Percentiles rank a stretch among this genome's conserved stretches.
phyloP scores from a whole-genome alignment of 2,888 invertebrate genomes.

The Lithophane semibrunnea region DNA sequence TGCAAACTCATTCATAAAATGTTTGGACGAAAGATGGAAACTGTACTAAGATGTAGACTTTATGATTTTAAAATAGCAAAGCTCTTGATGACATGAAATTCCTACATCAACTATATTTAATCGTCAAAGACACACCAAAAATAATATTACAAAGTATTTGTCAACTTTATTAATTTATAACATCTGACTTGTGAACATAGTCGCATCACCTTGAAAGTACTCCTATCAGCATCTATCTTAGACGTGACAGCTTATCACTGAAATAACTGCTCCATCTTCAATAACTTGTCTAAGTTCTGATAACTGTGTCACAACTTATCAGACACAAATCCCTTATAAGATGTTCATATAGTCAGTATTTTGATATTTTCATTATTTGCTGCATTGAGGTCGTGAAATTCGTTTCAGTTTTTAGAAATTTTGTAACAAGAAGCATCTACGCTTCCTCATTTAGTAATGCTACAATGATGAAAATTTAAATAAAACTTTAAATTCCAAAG shows the following conservation, averaged over 20 bases:
- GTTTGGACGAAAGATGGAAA: too few species aligned
- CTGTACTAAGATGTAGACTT: too few species aligned
- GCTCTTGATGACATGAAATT: background rate
- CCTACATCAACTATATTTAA: background rate
- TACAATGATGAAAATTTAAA: constrained; percentile 10
- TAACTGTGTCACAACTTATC: constrained; percentile 65
- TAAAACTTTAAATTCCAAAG: background rate
- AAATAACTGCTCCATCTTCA: constrained; percentile 69
- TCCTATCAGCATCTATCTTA: constrained; percentile 70
- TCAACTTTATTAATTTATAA: constrained; percentile 33
- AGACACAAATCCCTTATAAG: constrained; percentile 51
- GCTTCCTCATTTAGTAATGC: background rate
- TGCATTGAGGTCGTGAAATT: constrained; percentile 25
- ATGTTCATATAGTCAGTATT: constrained; percentile 28
- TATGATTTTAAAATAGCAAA: background rate
- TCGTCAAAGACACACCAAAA: background rate
- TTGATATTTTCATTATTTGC: background rate
- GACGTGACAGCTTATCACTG: constrained; percentile 74
- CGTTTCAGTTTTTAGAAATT: constrained; percentile 16
- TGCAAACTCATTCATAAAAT: constrained; percentile 3
- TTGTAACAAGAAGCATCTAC: background rate
- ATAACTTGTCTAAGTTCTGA: constrained; percentile 51
- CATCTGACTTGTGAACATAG: constrained; percentile 48
- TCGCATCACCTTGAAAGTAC: constrained; percentile 67
- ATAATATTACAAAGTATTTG: constrained; percentile 33